phyloP scores from a whole-genome alignment of 2,797 vertebrate genomes.

The Micropoecilia bifurca region DNA sequence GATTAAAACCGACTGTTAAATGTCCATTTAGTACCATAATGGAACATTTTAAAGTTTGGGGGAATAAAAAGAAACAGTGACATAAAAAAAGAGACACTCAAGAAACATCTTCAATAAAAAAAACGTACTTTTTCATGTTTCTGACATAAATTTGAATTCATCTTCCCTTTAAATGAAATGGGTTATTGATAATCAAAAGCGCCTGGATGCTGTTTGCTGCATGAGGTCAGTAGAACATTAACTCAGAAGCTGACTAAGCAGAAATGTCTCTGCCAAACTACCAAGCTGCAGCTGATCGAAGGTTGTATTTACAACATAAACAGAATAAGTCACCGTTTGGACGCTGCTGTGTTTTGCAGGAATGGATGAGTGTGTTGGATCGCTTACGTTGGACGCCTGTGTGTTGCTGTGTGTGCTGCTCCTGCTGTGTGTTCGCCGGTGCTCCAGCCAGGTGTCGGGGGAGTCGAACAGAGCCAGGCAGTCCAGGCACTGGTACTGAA shows the following conservation, averaged over 20 bases:
- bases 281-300: not conserved
- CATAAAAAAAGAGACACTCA: not conserved
- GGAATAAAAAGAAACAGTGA: not conserved
- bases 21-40: not conserved
- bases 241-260: not conserved
- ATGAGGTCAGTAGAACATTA: not conserved
- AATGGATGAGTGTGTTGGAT: not conserved
- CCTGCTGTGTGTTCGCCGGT: conserved; percentile 85
- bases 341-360: not conserved
- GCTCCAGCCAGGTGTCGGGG: conserved; percentile 90
- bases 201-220: not conserved
- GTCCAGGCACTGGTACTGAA: conserved; percentile 93
- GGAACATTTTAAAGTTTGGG: not conserved
- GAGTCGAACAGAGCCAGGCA: conserved; percentile 89
- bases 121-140: not conserved
- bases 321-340: not conserved
- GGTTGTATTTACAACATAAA: not conserved
- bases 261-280: not conserved
- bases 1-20: too few species aligned
- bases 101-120: not conserved
- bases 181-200: not conserved
- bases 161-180: not conserved
- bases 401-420: conserved; percentile 81
- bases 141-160: not conserved
- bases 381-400: conserved; percentile 64